Conservation (phyloP, 64 coral and sea anemone genomes). For the Trachythela sp. region DNA sequence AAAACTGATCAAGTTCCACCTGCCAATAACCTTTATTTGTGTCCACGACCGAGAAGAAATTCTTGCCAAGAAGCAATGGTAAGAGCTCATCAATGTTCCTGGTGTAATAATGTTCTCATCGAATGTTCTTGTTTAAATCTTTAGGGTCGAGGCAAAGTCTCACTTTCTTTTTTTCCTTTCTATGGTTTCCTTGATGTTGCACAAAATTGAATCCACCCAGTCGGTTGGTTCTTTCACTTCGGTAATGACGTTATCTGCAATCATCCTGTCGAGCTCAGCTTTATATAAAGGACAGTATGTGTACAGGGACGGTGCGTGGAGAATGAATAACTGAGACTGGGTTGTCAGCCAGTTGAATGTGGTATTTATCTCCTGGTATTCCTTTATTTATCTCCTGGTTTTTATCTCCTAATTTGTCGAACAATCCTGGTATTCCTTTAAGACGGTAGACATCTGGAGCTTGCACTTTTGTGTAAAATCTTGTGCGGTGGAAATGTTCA, state of each 20-base stretch:
- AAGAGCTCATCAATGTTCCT: conserved; percentile 45
- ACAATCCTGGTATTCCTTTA: conserved; percentile 37
- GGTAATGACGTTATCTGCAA: conserved; percentile 38
- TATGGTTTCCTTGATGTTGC: conserved; percentile 43
- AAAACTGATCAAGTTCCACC: neutral
- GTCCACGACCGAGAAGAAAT: conserved; percentile 34
- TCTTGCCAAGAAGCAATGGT: conserved; percentile 30
- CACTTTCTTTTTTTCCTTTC: conserved; percentile 45
- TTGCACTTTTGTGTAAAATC: conserved; percentile 37
- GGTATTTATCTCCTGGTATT: no score
- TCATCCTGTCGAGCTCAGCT: conserved; percentile 38
- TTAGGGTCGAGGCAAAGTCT: conserved; percentile 50
- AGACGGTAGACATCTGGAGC: conserved; percentile 11
- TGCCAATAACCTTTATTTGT: conserved; percentile 11
- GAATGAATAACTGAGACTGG: conserved; percentile 28
- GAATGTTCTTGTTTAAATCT: conserved; percentile 46
- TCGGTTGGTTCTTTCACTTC: conserved; percentile 29
- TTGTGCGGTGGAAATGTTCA: no score
- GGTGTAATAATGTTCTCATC: conserved; percentile 32
- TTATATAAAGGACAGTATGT: conserved; percentile 29
- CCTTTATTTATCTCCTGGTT: no score
- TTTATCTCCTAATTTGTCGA: conserved; percentile 45
- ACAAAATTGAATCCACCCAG: conserved; percentile 40
- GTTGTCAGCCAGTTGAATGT: conserved; percentile 33
- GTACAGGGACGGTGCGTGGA: conserved; percentile 37